Percentiles rank a stretch among this genome's conserved stretches.
Evolutionary conservation across 2,888 invertebrate genomes (phyloP).

Genomic region (Synergus laeviventris): DNA sequence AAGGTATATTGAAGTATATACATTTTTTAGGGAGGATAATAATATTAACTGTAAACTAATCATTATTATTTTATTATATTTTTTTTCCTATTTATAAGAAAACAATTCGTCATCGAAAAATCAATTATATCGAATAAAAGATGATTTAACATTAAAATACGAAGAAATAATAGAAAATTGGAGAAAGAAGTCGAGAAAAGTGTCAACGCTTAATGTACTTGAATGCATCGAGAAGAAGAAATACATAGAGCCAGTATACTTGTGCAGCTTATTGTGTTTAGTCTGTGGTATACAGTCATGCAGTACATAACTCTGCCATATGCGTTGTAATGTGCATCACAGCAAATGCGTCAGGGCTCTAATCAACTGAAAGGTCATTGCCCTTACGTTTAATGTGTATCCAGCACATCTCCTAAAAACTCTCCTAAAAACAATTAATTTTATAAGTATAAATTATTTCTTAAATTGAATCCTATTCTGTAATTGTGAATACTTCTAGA

Average conservation of each 20-base stretch:
- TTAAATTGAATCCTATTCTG: too few species aligned
- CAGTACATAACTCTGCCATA: background rate
- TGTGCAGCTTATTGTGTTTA: background rate
- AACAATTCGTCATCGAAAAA: too few species aligned
- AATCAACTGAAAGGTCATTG: conserved; percentile 49
- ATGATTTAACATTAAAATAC: background rate
- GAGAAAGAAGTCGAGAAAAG: background rate
- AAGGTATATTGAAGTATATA: background rate
- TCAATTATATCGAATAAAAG: background rate
- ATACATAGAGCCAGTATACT: background rate
- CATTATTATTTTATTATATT: too few species aligned
- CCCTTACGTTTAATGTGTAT: conserved; percentile 28
- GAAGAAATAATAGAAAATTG: background rate
- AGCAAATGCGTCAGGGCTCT: conserved; percentile 29
- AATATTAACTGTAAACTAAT: too few species aligned
- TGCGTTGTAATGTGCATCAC: background rate
- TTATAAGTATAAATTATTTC: too few species aligned
- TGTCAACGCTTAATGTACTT: background rate
- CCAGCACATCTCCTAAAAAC: too few species aligned
- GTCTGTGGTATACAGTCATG: background rate
- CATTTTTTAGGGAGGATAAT: too few species aligned
- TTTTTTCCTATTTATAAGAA: too few species aligned
- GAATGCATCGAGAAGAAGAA: background rate
- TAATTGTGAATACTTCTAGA: too few species aligned
- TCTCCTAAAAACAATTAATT: too few species aligned